Conservation (phyloP, 2,113 vertebrate species). For the Stomatorhinus ivindoensis region DNA sequence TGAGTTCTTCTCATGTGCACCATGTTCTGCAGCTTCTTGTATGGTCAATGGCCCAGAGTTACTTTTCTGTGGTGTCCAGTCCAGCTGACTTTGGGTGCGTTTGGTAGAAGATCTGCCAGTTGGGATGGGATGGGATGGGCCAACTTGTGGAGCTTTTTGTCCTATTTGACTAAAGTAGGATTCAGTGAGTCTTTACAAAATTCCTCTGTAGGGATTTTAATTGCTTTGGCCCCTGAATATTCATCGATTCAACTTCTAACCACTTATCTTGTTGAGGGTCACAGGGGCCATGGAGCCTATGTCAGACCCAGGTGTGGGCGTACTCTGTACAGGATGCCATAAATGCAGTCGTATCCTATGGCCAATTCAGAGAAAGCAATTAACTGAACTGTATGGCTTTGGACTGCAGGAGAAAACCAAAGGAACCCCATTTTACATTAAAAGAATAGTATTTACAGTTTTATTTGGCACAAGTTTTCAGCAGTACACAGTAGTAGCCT, state of each 20-base stretch:
- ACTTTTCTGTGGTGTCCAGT: background rate
- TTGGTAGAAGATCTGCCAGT: background rate
- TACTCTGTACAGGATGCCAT: background rate
- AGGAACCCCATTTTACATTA: too few relatives aligned
- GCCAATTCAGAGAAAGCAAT: too few relatives aligned
- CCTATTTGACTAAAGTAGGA: background rate
- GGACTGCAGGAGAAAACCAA: too few relatives aligned
- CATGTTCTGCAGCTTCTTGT: background rate
- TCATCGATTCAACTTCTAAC: background rate
- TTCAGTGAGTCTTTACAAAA: background rate
- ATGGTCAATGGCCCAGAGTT: background rate
- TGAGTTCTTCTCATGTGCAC: background rate
- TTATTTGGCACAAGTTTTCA: too few relatives aligned
- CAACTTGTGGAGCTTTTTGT: background rate
- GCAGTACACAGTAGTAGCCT: too few relatives aligned
- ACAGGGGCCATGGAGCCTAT: background rate
- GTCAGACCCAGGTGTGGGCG: background rate
- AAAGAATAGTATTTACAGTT: too few relatives aligned
- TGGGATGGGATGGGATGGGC: background rate
- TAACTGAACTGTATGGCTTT: too few relatives aligned
- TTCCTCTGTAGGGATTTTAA: background rate
- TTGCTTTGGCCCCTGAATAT: background rate
- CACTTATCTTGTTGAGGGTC: background rate
- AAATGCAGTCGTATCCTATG: background rate
- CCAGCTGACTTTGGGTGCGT: background rate